phyloP scores from a whole-genome alignment of 1,140 invertebrate genomes.

The Drosophila yakuba region DNA sequence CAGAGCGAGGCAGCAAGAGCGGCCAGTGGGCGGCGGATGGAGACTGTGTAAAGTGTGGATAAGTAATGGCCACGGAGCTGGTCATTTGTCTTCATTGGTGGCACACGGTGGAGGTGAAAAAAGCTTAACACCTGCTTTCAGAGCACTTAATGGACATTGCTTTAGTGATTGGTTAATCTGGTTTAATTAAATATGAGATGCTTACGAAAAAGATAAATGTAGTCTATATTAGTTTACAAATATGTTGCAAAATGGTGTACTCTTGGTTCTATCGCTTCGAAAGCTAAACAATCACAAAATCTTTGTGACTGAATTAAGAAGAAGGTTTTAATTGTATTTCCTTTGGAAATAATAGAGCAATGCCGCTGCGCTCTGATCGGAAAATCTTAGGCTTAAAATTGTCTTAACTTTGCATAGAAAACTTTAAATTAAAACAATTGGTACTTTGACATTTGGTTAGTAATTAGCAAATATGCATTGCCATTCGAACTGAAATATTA shows the following conservation, averaged over 20 bases:
- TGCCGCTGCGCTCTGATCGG: too few relatives aligned
- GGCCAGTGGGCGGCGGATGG: slow-evolving; percentile 16
- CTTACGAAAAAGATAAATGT: background rate
- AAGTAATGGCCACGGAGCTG: slow-evolving; percentile 81
- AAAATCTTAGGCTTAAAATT: too few relatives aligned
- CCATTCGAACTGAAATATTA: slow-evolving; percentile 14
- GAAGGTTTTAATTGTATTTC: too few relatives aligned
- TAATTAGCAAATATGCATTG: slow-evolving; percentile 36
- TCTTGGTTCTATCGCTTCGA: too few relatives aligned
- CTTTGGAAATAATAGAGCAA: too few relatives aligned
- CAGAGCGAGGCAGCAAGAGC: slow-evolving; percentile 38
- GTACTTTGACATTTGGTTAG: slow-evolving; percentile 25
- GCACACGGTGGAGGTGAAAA: slow-evolving; percentile 45
- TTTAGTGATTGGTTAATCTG: slow-evolving; percentile 67
- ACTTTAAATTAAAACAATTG: background rate
- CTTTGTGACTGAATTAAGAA: too few relatives aligned
- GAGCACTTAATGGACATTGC: slow-evolving; percentile 44
- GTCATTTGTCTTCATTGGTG: slow-evolving; percentile 84
- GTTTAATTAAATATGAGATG: slow-evolving; percentile 24
- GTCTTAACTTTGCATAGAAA: too few relatives aligned
- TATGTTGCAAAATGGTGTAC: too few relatives aligned
- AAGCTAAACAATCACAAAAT: too few relatives aligned
- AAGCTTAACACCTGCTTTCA: slow-evolving; percentile 47
- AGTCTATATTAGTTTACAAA: background rate
- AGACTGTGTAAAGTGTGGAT: slow-evolving; percentile 61